Base-by-base conservation (phyloP, 2,113 vertebrate genomes). In the Thinocorus orbignyianus region DNA sequence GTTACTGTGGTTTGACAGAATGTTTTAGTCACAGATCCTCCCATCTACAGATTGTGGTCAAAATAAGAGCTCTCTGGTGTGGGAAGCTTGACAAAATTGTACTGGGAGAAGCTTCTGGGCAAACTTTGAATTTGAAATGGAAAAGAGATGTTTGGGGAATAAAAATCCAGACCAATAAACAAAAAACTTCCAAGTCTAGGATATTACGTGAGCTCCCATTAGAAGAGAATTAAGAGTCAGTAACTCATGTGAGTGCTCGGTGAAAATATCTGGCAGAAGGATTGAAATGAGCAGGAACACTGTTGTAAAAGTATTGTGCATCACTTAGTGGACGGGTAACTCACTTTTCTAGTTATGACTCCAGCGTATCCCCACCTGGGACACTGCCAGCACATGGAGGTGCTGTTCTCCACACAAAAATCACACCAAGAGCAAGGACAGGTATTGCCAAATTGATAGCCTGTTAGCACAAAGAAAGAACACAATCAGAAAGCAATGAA, bases 1-100 rank as follows among this genome's bases (percentile, higher is more conserved):
- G 91, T 96, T 93, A 33, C 13, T 68, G 33, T 62, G 86, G 74
- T 83, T 77, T 92, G 94, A 95, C 88, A 83, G 33, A 93, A 97
- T 90, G 28, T 82, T 95, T 96, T 69, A 85, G 87, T 96, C 88
- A 94, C 1, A 1, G 46, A 70, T 46, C 78, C 35, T 68, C 83
- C 44, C 26, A 58, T 78, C 51, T 78, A 74, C 37, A 88, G 54
- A 46, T 6, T 35, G 23, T 5, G 31, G 60, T 49, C 62, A 92
- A 73, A 93, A 20, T 44, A 85, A 35, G 58, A 87, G 57, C 18
- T 71, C 28, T 33, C 51, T 52, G 44, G 57, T 48, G 30, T 31
- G 24, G 35, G 37, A 86, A 74, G 62, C 35, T 44, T 60, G 24
- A 78, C 39, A 74, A 51, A 81, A 89, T 4, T 65, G 10, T 52